A percentile compares a stretch with the other conserved stretches of the same genome.
Evolutionary conservation across 2,888 invertebrate genomes (phyloP).

Genomic region (Agrotis puta): DNA sequence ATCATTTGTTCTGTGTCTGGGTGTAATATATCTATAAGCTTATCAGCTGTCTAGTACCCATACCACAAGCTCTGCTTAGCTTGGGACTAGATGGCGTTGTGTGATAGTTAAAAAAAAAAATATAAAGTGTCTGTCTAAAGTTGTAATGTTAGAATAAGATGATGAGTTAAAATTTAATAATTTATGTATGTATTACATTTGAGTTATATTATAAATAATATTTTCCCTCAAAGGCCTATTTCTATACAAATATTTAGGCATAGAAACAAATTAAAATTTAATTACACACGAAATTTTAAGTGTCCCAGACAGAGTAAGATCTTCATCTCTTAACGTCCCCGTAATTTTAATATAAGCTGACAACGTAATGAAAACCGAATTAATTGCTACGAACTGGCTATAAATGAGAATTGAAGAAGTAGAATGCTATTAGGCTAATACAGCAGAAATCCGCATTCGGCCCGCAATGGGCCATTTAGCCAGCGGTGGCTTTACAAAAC

Average conservation of each 20-base stretch:
- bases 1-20: too few relatives aligned
- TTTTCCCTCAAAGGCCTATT: background rate
- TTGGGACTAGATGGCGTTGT: too few relatives aligned
- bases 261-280: slow-evolving; percentile 13
- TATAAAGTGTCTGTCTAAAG: background rate
- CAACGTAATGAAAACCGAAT: slow-evolving; percentile 69
- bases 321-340: slow-evolving; percentile 9
- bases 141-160: background rate
- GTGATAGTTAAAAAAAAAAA: too few relatives aligned
- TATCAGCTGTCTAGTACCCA: too few relatives aligned
- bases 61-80: too few relatives aligned
- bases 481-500: slow-evolving; percentile 85
- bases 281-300: slow-evolving; percentile 13
- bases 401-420: slow-evolving; percentile 85
- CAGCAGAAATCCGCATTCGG: slow-evolving; percentile 82
- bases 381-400: slow-evolving; percentile 74
- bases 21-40: too few relatives aligned
- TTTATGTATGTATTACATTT: too few relatives aligned
- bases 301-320: slow-evolving; percentile 15
- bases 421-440: slow-evolving; percentile 85
- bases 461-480: slow-evolving; percentile 86
- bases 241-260: background rate
- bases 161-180: too few relatives aligned
- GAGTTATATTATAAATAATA: background rate
- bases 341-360: slow-evolving; percentile 61